A percentile compares a stretch with the other conserved stretches of the same genome.
phyloP scores from a whole-genome alignment of 2,797 vertebrate species.

The Xenopus petersii region DNA sequence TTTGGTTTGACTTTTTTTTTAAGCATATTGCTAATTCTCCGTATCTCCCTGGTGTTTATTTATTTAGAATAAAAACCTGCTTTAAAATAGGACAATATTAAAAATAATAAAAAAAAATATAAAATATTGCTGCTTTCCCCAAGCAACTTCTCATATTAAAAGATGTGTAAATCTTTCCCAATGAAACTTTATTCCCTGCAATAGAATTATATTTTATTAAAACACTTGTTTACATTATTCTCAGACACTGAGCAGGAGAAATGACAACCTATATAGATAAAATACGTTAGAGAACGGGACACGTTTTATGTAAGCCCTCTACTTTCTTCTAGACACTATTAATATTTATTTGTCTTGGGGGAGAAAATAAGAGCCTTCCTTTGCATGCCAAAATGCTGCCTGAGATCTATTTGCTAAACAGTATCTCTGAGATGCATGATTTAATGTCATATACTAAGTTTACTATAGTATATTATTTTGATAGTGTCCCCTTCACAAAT shows the following conservation, averaged over 20 bases:
- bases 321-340: constrained; percentile 49
- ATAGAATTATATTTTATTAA: constrained; percentile 60
- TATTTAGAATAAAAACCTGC: too few relatives aligned
- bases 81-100: too few relatives aligned
- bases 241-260: constrained; percentile 52
- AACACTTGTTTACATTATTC: constrained; percentile 59
- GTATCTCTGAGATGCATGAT: constrained; percentile 16
- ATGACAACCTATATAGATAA: constrained; percentile 52
- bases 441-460: not conserved
- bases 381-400: constrained; percentile 22
- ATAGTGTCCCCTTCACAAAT: not conserved
- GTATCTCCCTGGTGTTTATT: too few relatives aligned
- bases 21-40: too few relatives aligned
- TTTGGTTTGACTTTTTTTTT: too few relatives aligned
- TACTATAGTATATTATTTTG: not conserved
- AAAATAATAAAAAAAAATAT: constrained; percentile 45
- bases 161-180: constrained; percentile 51
- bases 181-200: constrained; percentile 43
- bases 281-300: constrained; percentile 54
- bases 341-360: constrained; percentile 56
- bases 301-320: constrained; percentile 53
- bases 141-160: constrained; percentile 53
- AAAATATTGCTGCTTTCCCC: constrained; percentile 46
- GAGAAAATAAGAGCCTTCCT: constrained; percentile 7
- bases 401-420: constrained; percentile 31